A percentile compares a stretch with the other conserved stretches of the same genome.
Evolutionary conservation across 1,140 invertebrate genomes (phyloP).

Genomic region (Hypothenemus hampei): DNA sequence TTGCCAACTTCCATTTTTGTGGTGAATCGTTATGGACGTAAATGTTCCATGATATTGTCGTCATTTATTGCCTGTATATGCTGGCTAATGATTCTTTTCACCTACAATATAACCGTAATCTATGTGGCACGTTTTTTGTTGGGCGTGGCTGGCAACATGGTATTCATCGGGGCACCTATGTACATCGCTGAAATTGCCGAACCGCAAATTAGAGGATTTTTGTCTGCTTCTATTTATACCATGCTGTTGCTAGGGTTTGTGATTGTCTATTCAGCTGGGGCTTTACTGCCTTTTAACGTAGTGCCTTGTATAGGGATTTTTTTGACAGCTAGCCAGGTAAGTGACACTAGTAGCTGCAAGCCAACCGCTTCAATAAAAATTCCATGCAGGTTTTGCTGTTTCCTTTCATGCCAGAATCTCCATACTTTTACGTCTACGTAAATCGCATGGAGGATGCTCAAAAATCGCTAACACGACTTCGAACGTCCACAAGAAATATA

Average conservation of each 20-base stretch:
- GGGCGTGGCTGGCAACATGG: conserved; percentile 37
- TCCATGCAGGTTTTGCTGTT: conserved; percentile 21
- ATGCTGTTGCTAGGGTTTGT: conserved; percentile 39
- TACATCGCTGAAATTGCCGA: conserved; percentile 43
- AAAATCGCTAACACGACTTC: conserved; percentile 48
- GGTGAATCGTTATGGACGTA: conserved; percentile 61
- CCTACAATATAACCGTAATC: conserved; percentile 44
- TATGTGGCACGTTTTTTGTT: conserved; percentile 48
- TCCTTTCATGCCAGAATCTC: conserved; percentile 34
- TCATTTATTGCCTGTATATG: conserved; percentile 56
- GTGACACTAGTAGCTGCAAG: neutral
- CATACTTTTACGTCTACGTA: conserved; percentile 27
- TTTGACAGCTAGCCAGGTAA: conserved; percentile 19
- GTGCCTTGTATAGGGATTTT: conserved; percentile 34
- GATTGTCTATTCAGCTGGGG: conserved; percentile 34
- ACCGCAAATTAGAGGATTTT: conserved; percentile 35
- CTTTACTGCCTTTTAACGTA: conserved; percentile 28
- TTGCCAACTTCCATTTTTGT: conserved; percentile 51
- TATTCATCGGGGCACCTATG: conserved; percentile 41
- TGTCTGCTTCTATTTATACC: conserved; percentile 35
- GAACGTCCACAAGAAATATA: conserved; percentile 45
- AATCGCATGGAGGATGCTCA: conserved; percentile 47
- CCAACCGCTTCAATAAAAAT: neutral
- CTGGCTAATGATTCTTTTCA: conserved; percentile 55
- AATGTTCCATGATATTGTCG: conserved; percentile 53